Conservation (phyloP, 2,888 invertebrate genomes). For the Campoplex capitator region DNA sequence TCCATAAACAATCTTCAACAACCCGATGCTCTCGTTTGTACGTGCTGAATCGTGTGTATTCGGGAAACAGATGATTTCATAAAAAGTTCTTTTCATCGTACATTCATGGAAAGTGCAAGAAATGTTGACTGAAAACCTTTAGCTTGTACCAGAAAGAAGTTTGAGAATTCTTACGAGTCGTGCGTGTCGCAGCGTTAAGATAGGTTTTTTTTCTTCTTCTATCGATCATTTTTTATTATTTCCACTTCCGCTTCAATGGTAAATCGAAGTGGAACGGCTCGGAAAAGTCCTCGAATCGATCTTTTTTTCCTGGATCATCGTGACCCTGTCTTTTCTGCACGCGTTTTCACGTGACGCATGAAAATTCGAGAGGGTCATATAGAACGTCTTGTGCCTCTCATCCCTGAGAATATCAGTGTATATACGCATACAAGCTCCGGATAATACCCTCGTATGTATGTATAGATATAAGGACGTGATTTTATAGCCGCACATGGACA, state of each 20-base stretch:
- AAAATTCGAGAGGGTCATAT: conserved; percentile 67
- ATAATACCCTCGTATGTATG: conserved; percentile 26
- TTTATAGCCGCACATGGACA: conserved; percentile 43
- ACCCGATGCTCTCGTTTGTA: neutral
- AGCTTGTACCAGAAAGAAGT: conserved; percentile 1
- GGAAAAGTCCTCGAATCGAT: conserved; percentile 62
- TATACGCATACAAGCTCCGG: conserved; percentile 19
- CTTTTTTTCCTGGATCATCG: conserved; percentile 57
- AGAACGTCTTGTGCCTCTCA: conserved; percentile 39
- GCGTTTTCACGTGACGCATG: conserved; percentile 62
- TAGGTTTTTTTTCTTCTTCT: conserved; percentile 30
- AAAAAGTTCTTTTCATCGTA: neutral
- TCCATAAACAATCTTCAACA: neutral
- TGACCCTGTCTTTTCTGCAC: conserved; percentile 34
- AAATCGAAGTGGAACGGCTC: conserved; percentile 57
- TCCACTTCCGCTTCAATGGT: conserved; percentile 36
- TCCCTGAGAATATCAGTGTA: conserved; percentile 31
- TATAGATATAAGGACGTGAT: conserved; percentile 18
- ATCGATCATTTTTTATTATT: conserved; percentile 64
- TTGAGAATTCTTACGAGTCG: conserved; percentile 25
- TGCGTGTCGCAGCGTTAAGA: conserved; percentile 5
- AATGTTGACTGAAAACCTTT: conserved; percentile 14
- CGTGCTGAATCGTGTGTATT: neutral
- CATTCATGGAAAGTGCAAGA: neutral
- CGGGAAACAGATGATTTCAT: neutral